A percentile compares a stretch with the other conserved stretches of the same genome.
Evolutionary conservation across 2,113 vertebrate genomes (phyloP).

Genomic region (Triplophysa siluroides): DNA sequence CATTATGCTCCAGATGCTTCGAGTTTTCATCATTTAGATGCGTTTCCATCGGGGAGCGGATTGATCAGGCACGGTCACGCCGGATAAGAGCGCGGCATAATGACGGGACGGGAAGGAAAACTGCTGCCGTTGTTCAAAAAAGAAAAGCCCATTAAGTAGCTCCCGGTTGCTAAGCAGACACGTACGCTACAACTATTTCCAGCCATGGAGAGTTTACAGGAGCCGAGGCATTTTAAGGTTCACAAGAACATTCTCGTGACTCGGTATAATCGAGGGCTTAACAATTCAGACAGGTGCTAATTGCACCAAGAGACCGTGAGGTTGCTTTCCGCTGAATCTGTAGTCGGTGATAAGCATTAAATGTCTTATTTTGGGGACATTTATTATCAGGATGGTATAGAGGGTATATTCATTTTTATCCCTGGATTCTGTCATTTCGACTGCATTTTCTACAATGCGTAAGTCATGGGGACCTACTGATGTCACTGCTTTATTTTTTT

Average conservation of each 20-base stretch:
- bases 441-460: too few relatives aligned
- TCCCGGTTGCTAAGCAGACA: constrained; percentile 38
- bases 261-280: constrained; percentile 33
- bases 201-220: background rate
- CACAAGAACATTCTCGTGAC: constrained; percentile 18
- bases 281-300: constrained; percentile 38
- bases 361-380: background rate
- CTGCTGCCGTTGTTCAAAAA: constrained; percentile 5
- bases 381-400: background rate
- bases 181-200: background rate
- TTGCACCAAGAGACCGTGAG: background rate
- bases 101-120: constrained; percentile 33
- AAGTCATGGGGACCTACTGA: too few relatives aligned
- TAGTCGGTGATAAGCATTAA: background rate
- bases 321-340: background rate
- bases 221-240: constrained; percentile 4
- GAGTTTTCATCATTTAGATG: constrained; percentile 54
- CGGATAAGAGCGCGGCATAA: constrained; percentile 53
- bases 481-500: too few relatives aligned
- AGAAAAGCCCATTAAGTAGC: constrained; percentile 28
- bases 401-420: too few relatives aligned
- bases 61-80: constrained; percentile 53
- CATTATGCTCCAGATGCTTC: constrained; percentile 63
- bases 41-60: constrained; percentile 54
- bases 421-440: too few relatives aligned